A percentile compares a stretch with the other conserved stretches of the same genome.
Evolutionary conservation across 2,888 invertebrate species (phyloP).

Genomic region (Ryuthela nishihirai): DNA sequence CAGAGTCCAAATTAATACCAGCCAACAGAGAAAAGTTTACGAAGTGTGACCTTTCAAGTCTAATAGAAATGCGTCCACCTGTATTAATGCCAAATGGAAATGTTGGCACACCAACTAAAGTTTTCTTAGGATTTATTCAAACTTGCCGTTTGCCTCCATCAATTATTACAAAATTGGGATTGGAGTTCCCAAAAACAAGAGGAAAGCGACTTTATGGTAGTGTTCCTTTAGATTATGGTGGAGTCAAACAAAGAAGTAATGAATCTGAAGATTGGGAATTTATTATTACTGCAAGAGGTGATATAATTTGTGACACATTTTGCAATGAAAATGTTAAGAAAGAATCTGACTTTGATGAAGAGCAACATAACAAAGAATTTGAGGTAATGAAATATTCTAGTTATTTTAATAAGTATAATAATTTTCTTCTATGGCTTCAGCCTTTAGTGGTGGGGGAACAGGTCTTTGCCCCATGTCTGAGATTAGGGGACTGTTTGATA

Average conservation of each 20-base stretch:
- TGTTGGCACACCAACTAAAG: constrained; percentile 56
- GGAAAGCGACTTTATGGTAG: constrained; percentile 51
- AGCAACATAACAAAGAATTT: no score
- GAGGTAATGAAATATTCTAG: no score
- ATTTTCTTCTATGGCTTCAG: no score
- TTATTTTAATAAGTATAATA: no score
- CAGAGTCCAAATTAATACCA: constrained; percentile 45
- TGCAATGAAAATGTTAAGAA: no score
- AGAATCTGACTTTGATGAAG: no score
- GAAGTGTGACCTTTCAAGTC: constrained; percentile 44
- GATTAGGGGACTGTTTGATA: no score
- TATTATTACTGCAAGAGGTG: constrained; percentile 20
- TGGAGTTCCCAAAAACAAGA: constrained; percentile 48
- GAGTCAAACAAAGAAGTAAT: not conserved
- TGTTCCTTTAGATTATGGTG: constrained; percentile 53
- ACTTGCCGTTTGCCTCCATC: constrained; percentile 53
- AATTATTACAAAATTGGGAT: constrained; percentile 53
- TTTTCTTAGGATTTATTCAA: constrained; percentile 54
- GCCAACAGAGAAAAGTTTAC: constrained; percentile 46
- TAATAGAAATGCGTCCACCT: constrained; percentile 50
- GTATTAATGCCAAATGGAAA: constrained; percentile 56
- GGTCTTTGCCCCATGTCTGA: no score
- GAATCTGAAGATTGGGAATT: not conserved
- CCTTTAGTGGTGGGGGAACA: no score
- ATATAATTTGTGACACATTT: constrained; percentile 9